Evolutionary conservation across 2,888 invertebrate species (phyloP), one percentile per base, ranked within the genome.

Genomic region (Pristionchus japonicus): DNA sequence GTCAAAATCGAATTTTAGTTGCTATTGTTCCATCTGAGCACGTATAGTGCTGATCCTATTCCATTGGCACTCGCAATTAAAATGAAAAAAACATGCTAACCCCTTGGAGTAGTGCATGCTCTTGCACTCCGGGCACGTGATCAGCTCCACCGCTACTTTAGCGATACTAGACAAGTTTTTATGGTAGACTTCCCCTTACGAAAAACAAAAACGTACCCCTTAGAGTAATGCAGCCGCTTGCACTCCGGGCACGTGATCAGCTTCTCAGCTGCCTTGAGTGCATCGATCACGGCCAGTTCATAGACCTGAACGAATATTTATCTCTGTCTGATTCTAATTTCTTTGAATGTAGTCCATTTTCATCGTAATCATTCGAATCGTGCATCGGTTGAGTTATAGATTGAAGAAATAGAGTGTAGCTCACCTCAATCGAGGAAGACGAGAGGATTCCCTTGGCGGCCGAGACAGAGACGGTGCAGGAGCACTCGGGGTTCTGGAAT

Each of bases 401-500:
- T n/a, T n/a, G n/a, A n/a, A n/a, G n/a, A n/a, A n/a, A n/a, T n/a
- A n/a, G n/a, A n/a, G n/a, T n/a, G n/a, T n/a, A n/a, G n/a, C n/a
- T n/a, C n/a, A n/a, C n/a, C n/a, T 77, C 43, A 17, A 77, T 11
- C 1, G 77, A 77, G 6, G 77, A 43, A 27, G 43, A n/a, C 13
- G 43, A 27, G 27, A 77, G 77, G 27, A 77, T 23, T 13, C 77
- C 43, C 43, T 47, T 77, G 11, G 77, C 43, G 3, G 77, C 77
- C 0, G 43, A 47, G 43, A 77, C 27, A 15, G 77, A 77, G 47
- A 77, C 77, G 43, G 77, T 15, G 43, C 47, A 77, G 1, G 43
- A 23, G 77, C 77, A 77, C 43, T 43, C 77, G 77, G 77, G 77
- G 77, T 77, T n/a, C 77, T 77, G 27, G 23, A 77, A 77, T 43